phyloP scores from a whole-genome alignment of 2,888 invertebrate genomes.

The Trypoxylon attenuatum region DNA sequence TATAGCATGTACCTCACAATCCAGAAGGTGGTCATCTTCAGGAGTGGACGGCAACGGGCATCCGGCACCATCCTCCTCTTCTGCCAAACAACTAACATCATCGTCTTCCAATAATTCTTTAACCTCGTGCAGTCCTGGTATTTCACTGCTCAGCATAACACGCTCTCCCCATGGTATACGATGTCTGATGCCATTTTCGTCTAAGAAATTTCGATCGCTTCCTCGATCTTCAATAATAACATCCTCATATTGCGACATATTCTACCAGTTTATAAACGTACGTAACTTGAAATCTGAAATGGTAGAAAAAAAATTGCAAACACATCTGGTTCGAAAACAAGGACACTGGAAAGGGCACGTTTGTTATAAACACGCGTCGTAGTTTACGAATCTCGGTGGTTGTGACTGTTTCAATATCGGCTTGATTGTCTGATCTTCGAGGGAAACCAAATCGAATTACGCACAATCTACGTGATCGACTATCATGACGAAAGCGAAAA shows the following conservation, averaged over 20 bases:
- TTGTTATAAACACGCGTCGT: too few species aligned
- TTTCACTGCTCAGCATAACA: constrained; percentile 66
- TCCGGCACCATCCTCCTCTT: constrained; percentile 87
- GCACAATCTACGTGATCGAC: too few species aligned
- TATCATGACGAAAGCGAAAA: too few species aligned
- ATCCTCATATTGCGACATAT: constrained; percentile 63
- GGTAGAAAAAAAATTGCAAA: background rate
- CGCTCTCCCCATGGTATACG: constrained; percentile 72
- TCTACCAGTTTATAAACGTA: constrained; percentile 14
- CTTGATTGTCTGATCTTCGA: too few species aligned
- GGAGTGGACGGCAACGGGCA: constrained; percentile 91
- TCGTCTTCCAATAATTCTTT: constrained; percentile 71
- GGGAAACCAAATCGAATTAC: too few species aligned
- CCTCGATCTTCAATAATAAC: constrained; percentile 59
- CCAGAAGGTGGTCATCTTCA: constrained; percentile 88
- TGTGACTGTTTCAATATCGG: too few species aligned
- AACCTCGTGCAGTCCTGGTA: constrained; percentile 70
- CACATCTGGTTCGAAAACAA: background rate
- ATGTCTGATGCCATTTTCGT: constrained; percentile 62
- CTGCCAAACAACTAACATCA: constrained; percentile 74
- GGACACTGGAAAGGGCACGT: background rate
- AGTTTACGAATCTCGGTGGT: too few species aligned
- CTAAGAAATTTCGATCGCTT: constrained; percentile 27
- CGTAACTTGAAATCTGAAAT: constrained; percentile 5
- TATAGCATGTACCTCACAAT: constrained; percentile 82